Evolutionary conservation across 2,797 vertebrate genomes (phyloP), one percentile per base, ranked within the genome.

Genomic region (Eutrigla gurnardus): DNA sequence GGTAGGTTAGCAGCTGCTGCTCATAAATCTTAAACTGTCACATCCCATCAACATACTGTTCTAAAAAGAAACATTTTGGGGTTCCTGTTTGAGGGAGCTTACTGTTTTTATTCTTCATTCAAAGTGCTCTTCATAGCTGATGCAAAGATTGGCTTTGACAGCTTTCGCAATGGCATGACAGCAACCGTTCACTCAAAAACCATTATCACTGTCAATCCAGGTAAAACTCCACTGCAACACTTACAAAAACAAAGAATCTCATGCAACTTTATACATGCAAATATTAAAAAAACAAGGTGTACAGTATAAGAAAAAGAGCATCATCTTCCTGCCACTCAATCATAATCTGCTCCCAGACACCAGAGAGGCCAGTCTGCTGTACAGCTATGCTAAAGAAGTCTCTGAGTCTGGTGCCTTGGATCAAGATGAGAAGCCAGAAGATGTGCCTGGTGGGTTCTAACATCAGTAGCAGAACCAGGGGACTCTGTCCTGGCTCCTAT

Each of bases 51-150:
- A 43, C 77, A 59, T 15, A 40, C 36, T 46, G 62, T 5, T 18
- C 69, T 12, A n/a, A 77, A 49, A 74, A 73, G 62, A 74, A 74
- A 57, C 72, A 35, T 9, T 76, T 10, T 45, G 18, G 9, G 84
- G 80, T 89, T 79, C 83, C 33, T 78, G 72, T 85, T 82, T 36
- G 9, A 60, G 65, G 77, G 82, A 61, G 75, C 75, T 86, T 70
- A 52, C 69, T 82, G 80, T 77, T 83, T 71, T 65, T 64, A 37
- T 74, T 73, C 75, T 74, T 47, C 62, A 18, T 78, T 83, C 70
- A 70, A 85, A 99, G 98, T 99, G 66, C 95, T 99, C 91, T 99
- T 99, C 93, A 95, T 97, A 70, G 92, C 97, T 11, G 98, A 99
- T 53, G 93, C 96, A 55, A 96, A 96, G 90, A 96, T 98, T 84